phyloP scores from a whole-genome alignment of 2,888 invertebrate species.

The Spatulosminthurus flaviceps region DNA sequence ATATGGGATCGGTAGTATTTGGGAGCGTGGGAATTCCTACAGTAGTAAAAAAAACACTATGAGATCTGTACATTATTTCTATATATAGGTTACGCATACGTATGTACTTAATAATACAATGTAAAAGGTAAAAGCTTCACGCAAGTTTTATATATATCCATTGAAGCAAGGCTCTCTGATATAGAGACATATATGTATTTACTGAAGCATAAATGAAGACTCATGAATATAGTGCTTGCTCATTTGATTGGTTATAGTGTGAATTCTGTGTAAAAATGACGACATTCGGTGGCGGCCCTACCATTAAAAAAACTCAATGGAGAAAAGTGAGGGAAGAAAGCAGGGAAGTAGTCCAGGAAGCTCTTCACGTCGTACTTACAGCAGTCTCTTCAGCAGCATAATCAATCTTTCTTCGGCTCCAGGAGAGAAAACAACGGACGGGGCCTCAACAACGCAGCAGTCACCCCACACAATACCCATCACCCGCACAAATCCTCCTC shows the following conservation, averaged over 20 bases:
- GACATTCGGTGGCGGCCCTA: neutral
- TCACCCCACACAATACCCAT: slow-evolving; percentile 34
- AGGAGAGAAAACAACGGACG: slow-evolving; percentile 35
- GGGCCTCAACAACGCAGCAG: slow-evolving; percentile 21
- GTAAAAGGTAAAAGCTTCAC: too few relatives aligned
- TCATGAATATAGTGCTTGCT: neutral
- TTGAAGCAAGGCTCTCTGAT: too few relatives aligned
- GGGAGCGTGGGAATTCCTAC: too few relatives aligned
- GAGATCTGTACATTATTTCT: too few relatives aligned
- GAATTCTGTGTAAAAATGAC: slow-evolving; percentile 27
- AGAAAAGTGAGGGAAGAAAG: slow-evolving; percentile 57
- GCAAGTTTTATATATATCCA: too few relatives aligned
- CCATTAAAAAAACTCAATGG: slow-evolving; percentile 53
- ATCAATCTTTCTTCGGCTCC: slow-evolving; percentile 57
- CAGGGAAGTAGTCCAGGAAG: slow-evolving; percentile 54
- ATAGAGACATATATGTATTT: too few relatives aligned
- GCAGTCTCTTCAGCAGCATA: slow-evolving; percentile 60
- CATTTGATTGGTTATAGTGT: neutral
- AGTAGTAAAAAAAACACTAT: too few relatives aligned
- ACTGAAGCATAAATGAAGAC: too few relatives aligned
- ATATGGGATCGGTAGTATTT: too few relatives aligned
- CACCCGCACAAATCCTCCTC: slow-evolving; percentile 39
- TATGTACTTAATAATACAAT: too few relatives aligned
- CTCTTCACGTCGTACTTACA: slow-evolving; percentile 58
- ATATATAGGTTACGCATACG: too few relatives aligned